Evolutionary conservation across 2,113 vertebrate species (phyloP).

Genomic region (Bujurquina vittata): DNA sequence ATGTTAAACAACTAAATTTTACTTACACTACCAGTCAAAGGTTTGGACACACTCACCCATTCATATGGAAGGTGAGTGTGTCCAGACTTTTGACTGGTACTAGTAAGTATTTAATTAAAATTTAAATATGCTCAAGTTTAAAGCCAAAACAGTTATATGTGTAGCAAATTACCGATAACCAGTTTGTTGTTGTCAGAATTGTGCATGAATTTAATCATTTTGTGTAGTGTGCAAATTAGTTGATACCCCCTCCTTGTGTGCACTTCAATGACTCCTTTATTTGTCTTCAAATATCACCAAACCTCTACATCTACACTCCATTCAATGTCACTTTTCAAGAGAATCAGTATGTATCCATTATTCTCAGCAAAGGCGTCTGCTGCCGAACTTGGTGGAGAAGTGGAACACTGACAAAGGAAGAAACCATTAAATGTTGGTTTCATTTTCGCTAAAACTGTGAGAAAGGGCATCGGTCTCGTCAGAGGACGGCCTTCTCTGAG

Average conservation of each 20-base stretch:
- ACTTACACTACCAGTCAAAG: neutral
- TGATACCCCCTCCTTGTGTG: constrained; percentile 19
- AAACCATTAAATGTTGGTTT: neutral
- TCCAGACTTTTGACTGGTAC: too few species aligned
- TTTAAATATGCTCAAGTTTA: too few species aligned
- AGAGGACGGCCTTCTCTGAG: neutral
- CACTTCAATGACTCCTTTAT: neutral
- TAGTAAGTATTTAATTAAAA: neutral
- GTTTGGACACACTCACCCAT: too few species aligned
- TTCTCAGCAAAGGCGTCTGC: neutral
- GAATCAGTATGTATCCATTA: neutral
- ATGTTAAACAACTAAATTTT: neutral
- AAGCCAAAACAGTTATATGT: neutral
- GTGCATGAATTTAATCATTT: constrained; percentile 22
- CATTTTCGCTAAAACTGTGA: neutral
- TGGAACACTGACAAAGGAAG: neutral
- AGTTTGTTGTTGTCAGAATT: constrained; percentile 47
- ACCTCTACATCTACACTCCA: neutral
- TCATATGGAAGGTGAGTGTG: too few species aligned
- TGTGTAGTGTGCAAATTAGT: neutral
- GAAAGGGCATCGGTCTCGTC: neutral
- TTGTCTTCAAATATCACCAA: constrained; percentile 5
- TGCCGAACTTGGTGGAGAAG: neutral
- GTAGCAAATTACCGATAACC: neutral
- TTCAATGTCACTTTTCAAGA: neutral